phyloP scores from a whole-genome alignment of 2,797 vertebrate genomes.

The Rhodeus uyekii region DNA sequence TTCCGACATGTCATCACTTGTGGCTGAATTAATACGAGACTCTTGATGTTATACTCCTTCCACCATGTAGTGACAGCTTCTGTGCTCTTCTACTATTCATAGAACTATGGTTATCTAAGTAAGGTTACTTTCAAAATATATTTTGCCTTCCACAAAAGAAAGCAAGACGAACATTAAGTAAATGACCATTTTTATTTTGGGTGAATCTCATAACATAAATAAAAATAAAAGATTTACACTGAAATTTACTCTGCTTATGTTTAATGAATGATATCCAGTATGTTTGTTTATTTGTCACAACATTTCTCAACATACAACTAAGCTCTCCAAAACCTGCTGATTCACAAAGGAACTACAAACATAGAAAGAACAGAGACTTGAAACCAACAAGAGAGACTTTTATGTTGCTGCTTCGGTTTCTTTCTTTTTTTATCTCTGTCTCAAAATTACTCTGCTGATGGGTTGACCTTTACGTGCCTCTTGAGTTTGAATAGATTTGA shows the following conservation, averaged over 20 bases:
- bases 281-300: background rate
- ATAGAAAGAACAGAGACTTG: slow-evolving; percentile 1
- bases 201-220: no score
- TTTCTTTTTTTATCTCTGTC: background rate
- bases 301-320: background rate
- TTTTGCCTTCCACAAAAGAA: background rate
- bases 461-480: slow-evolving; percentile 53
- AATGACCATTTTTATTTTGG: background rate
- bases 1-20: no score
- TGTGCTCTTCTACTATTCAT: no score
- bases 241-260: background rate
- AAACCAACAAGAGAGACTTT: slow-evolving; percentile 8
- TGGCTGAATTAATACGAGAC: no score
- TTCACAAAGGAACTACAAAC: slow-evolving; percentile 29
- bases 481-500: slow-evolving; percentile 57
- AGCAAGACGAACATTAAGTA: no score
- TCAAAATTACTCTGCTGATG: slow-evolving; percentile 51
- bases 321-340: slow-evolving; percentile 1
- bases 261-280: background rate
- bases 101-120: no score
- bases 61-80: no score
- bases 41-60: no score
- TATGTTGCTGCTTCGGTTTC: background rate
- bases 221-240: no score
- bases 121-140: no score